Conservation (phyloP, 2,113 vertebrate genomes). For the Rhagologus leucostigma region DNA sequence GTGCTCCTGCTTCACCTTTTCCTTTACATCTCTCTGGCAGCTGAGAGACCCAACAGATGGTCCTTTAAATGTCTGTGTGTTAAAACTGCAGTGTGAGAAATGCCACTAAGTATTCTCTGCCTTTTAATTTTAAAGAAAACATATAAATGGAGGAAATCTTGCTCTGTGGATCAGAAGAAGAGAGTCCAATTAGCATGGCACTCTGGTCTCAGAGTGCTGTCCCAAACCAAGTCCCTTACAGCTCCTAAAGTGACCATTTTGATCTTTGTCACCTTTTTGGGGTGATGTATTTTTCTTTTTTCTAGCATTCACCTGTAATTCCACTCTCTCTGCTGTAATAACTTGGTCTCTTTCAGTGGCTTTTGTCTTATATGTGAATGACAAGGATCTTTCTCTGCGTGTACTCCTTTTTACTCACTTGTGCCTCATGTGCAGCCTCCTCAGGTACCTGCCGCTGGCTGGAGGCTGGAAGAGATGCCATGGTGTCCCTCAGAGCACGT, state of each 20-base stretch:
- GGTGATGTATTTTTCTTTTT: background rate
- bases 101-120: background rate
- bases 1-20: background rate
- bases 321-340: background rate
- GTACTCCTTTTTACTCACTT: background rate
- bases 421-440: background rate
- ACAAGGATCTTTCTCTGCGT: background rate
- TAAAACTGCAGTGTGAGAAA: background rate
- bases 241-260: background rate
- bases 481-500: background rate
- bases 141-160: background rate
- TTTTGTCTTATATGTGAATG: background rate
- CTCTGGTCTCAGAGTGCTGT: background rate
- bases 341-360: background rate
- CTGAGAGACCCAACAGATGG: slow-evolving; percentile 1
- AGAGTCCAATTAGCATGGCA: background rate
- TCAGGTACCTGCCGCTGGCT: background rate
- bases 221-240: background rate
- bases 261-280: background rate
- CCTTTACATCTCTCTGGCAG: background rate
- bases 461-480: background rate
- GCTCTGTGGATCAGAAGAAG: background rate
- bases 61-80: background rate
- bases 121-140: background rate
- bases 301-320: background rate